Conservation (phyloP, 2,888 invertebrate genomes). For the Frankliniella intonsa region DNA sequence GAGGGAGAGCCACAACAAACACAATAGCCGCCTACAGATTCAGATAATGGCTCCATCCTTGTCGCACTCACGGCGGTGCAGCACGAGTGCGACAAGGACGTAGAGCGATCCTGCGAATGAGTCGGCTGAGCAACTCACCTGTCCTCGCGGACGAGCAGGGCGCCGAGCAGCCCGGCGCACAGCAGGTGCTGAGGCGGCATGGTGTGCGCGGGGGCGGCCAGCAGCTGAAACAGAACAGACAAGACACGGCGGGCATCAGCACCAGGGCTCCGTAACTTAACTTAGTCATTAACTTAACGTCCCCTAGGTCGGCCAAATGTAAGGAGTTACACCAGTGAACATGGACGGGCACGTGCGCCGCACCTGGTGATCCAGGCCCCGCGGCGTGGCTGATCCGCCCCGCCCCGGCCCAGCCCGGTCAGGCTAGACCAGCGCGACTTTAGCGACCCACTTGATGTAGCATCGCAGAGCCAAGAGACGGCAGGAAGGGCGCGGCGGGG, state of each 20-base stretch:
- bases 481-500: conserved; percentile 3
- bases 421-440: conserved; percentile 23
- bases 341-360: no score
- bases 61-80: background rate
- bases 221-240: conserved; percentile 39
- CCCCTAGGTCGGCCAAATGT: conserved; percentile 28
- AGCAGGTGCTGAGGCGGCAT: conserved; percentile 46
- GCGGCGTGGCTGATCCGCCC: conserved; percentile 30
- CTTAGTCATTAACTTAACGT: background rate
- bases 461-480: background rate
- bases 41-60: background rate
- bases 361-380: no score
- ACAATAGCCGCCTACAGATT: no score
- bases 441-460: conserved; percentile 27
- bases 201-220: conserved; percentile 46
- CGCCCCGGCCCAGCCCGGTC: background rate
- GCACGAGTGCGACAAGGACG: background rate
- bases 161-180: conserved; percentile 45
- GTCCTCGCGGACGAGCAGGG: conserved; percentile 38
- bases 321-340: no score
- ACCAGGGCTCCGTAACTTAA: no score
- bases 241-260: background rate
- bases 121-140: conserved; percentile 31
- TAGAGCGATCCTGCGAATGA: background rate
- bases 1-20: background rate